Evolutionary conservation across 2,797 vertebrate genomes (phyloP).

Genomic region (Lithobates pipiens): DNA sequence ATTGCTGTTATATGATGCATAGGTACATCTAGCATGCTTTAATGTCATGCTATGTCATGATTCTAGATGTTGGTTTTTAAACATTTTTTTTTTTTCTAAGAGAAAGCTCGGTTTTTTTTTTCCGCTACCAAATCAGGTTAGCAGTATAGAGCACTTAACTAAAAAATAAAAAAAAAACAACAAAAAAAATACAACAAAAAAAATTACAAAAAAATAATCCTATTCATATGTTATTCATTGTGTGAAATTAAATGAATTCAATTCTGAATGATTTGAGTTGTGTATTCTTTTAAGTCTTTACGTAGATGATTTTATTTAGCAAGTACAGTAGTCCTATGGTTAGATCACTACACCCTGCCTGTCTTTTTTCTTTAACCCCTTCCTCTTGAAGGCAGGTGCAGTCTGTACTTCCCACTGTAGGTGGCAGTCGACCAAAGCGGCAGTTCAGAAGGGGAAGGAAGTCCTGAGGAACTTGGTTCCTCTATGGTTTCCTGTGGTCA

Average conservation of each 20-base stretch:
- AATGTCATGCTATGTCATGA: constrained; percentile 98
- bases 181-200: constrained; percentile 85
- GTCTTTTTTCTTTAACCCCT: too few relatives aligned
- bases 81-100: constrained; percentile 88
- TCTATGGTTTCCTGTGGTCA: too few relatives aligned
- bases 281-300: constrained; percentile 76
- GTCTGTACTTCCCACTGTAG: too few relatives aligned
- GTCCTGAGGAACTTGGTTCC: too few relatives aligned
- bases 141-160: constrained; percentile 97
- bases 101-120: constrained; percentile 90
- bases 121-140: constrained; percentile 93
- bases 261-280: constrained; percentile 82
- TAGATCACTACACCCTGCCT: too few relatives aligned
- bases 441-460: too few relatives aligned
- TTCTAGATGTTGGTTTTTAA: constrained; percentile 95
- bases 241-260: constrained; percentile 97
- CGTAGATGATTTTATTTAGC: too few relatives aligned
- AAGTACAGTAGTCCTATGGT: too few relatives aligned
- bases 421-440: too few relatives aligned
- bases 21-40: constrained; percentile 95
- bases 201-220: constrained; percentile 87
- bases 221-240: constrained; percentile 99
- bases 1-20: constrained; percentile 85
- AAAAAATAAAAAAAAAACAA: constrained; percentile 83
- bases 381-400: too few relatives aligned